phyloP scores from a whole-genome alignment of 37 sponge, comb jelly and placozoan species.

The Tethya wilhelma region DNA sequence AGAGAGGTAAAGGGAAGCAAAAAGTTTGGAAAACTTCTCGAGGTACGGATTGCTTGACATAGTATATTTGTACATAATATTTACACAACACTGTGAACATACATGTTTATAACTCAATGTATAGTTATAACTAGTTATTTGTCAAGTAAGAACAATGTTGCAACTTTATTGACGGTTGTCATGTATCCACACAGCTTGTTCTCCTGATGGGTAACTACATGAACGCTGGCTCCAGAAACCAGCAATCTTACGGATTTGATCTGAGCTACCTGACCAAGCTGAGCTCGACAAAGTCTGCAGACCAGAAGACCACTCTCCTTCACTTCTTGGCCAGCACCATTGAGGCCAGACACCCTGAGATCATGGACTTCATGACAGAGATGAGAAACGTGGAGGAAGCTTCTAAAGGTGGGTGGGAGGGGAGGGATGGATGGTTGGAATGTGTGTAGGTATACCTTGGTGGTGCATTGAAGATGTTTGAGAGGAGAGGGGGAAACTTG shows the following conservation, averaged over 20 bases:
- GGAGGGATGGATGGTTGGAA: too few species aligned
- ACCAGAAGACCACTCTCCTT: slow-evolving; percentile 92
- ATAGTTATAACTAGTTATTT: not conserved
- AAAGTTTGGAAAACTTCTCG: slow-evolving; percentile 82
- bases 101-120: not conserved
- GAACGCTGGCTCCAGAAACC: slow-evolving; percentile 95
- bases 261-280: slow-evolving; percentile 95
- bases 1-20: slow-evolving; percentile 82
- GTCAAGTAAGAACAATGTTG: not conserved
- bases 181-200: slow-evolving; percentile 69
- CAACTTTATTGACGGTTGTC: not conserved
- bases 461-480: too few species aligned
- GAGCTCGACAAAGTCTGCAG: slow-evolving; percentile 85
- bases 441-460: too few species aligned
- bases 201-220: slow-evolving; percentile 98
- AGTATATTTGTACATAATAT: not conserved
- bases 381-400: slow-evolving; percentile 83
- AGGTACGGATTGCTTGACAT: slow-evolving; percentile 58
- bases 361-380: slow-evolving; percentile 77
- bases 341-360: slow-evolving; percentile 79
- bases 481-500: not conserved
- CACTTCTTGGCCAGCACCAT: slow-evolving; percentile 91
- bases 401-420: slow-evolving; percentile 63
- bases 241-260: slow-evolving; percentile 90
- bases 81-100: not conserved